Conservation (phyloP, 2,888 invertebrate genomes). For the Caenorhabditis panamensis region DNA sequence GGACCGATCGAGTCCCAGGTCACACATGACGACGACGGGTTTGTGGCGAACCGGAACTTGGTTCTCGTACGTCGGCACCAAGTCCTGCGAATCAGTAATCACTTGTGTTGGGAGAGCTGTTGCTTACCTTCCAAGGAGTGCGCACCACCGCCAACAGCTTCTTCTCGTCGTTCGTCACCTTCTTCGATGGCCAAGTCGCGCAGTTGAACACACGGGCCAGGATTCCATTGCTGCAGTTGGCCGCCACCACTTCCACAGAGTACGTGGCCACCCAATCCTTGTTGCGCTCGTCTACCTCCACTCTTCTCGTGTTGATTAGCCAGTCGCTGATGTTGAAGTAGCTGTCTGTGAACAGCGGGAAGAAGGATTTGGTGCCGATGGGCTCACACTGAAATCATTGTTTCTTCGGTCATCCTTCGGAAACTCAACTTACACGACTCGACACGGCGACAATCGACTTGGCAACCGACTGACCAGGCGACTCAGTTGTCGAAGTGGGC, state of each 20-base stretch:
- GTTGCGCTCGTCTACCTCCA: conserved; percentile 23
- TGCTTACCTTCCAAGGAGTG: conserved; percentile 34
- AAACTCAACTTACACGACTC: neutral
- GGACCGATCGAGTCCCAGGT: conserved; percentile 43
- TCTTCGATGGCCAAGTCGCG: conserved; percentile 39
- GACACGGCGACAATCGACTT: conserved; percentile 14
- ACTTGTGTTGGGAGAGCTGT: no score
- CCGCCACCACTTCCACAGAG: conserved; percentile 26
- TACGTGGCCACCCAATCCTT: conserved; percentile 21
- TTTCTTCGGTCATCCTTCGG: neutral
- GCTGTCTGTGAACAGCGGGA: conserved; percentile 28
- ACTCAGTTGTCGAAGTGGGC: neutral
- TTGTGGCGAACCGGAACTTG: neutral
- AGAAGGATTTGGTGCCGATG: conserved; percentile 11
- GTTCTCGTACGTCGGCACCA: neutral
- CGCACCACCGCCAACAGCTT: conserved; percentile 34
- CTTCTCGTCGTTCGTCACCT: conserved; percentile 39
- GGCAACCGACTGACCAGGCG: neutral
- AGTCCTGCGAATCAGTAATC: conserved; percentile 18
- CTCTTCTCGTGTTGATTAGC: conserved; percentile 27
- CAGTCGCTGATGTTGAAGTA: conserved; percentile 37
- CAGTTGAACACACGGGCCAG: conserved; percentile 30
- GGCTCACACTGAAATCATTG: conserved; percentile 26
- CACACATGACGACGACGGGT: conserved; percentile 40
- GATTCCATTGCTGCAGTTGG: conserved; percentile 25